Percentiles rank a stretch among this genome's conserved stretches.
Conservation (phyloP, 2,113 vertebrate species). For the Willisornis vidua region DNA sequence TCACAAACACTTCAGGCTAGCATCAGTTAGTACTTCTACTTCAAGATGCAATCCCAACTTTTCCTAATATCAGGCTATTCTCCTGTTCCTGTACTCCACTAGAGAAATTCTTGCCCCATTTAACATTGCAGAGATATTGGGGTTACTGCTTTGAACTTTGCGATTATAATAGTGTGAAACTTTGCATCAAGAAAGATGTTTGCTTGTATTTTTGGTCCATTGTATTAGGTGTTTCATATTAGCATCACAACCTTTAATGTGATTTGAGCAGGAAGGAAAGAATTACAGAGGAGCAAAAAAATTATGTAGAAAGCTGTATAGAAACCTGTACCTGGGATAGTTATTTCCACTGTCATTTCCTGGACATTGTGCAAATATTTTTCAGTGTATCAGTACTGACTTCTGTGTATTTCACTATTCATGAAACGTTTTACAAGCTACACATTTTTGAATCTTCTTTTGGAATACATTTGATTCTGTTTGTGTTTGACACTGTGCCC, state of each 20-base stretch:
- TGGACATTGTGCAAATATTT: background rate
- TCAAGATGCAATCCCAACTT: background rate
- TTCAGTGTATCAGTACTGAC: background rate
- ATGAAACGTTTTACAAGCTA: background rate
- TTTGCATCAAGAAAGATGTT: background rate
- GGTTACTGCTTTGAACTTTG: background rate
- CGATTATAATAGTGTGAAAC: background rate
- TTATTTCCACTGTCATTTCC: background rate
- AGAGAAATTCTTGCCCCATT: background rate
- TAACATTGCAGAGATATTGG: background rate
- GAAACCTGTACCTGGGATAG: background rate
- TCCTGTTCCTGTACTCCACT: background rate
- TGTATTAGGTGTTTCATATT: background rate
- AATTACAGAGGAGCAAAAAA: background rate
- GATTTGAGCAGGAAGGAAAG: background rate
- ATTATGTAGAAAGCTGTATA: background rate
- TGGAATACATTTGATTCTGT: background rate
- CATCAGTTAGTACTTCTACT: background rate
- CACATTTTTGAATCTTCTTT: background rate
- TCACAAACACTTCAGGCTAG: background rate
- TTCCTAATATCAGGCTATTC: background rate
- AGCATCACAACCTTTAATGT: background rate
- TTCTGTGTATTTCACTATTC: background rate
- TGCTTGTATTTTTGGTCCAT: background rate
- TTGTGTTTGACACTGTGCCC: background rate